Evolutionary conservation across 2,888 invertebrate species (phyloP).

Genomic region (Smittia aterrima): DNA sequence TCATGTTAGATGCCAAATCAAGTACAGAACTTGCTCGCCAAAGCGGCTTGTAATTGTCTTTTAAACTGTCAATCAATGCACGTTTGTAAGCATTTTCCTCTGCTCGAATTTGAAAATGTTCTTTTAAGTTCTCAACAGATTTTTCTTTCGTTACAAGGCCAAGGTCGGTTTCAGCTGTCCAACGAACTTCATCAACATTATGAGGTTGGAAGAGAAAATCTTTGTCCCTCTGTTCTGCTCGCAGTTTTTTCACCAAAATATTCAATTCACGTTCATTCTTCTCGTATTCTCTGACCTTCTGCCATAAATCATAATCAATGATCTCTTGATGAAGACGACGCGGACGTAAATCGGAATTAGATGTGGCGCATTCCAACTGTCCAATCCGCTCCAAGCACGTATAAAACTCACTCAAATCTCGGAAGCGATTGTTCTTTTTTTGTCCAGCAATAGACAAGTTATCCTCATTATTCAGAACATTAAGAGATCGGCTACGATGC

Average conservation of each 20-base stretch:
- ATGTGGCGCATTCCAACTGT: constrained; percentile 75
- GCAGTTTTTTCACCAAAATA: constrained; percentile 71
- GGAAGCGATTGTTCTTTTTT: constrained; percentile 74
- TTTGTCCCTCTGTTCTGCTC: constrained; percentile 74
- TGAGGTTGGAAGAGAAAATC: constrained; percentile 79
- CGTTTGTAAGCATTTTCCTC: constrained; percentile 52
- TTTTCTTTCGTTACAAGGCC: constrained; percentile 79
- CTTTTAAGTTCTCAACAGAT: constrained; percentile 82
- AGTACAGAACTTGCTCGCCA: constrained; percentile 83
- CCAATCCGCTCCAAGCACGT: constrained; percentile 80
- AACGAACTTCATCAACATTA: constrained; percentile 69
- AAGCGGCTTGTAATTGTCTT: constrained; percentile 74
- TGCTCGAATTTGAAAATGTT: constrained; percentile 68
- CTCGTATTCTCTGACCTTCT: constrained; percentile 72
- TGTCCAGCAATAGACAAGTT: constrained; percentile 51
- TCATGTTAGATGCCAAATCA: constrained; percentile 72
- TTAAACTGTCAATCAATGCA: constrained; percentile 47
- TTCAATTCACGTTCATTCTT: constrained; percentile 79
- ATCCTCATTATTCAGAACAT: constrained; percentile 54
- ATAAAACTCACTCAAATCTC: constrained; percentile 82
- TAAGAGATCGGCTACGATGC: constrained; percentile 27
- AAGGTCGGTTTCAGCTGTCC: constrained; percentile 73
- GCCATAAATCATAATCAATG: constrained; percentile 86
- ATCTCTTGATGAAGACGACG: constrained; percentile 74
- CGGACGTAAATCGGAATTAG: constrained; percentile 66